Percentiles rank a stretch among this genome's conserved stretches.
Conservation (phyloP, 2,888 invertebrate species). For the Rhagophthalmus giganteus region DNA sequence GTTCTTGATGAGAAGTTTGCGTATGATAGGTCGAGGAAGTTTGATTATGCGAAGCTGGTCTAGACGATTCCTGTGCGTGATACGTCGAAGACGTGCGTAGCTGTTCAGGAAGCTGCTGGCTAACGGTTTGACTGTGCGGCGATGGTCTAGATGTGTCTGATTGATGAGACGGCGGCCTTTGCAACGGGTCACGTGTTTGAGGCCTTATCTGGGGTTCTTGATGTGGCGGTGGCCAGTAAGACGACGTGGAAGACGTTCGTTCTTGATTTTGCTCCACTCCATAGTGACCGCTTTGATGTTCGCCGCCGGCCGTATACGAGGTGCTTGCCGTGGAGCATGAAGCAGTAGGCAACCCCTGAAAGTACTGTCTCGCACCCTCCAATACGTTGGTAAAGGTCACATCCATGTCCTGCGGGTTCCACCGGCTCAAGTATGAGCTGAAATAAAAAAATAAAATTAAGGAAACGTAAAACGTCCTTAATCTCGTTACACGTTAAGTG, state of each 20-base stretch:
- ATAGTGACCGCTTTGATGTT: constrained; percentile 19
- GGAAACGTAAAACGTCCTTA: too few relatives aligned
- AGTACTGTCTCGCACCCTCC: constrained; percentile 83
- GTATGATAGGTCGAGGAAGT: constrained; percentile 26
- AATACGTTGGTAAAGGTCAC: constrained; percentile 77
- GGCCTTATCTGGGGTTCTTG: constrained; percentile 28
- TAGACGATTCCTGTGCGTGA: constrained; percentile 26
- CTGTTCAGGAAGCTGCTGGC: constrained; percentile 21
- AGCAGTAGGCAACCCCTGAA: constrained; percentile 73
- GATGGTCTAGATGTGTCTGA: constrained; percentile 29
- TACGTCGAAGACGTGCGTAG: constrained; percentile 22
- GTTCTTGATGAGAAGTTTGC: constrained; percentile 16
- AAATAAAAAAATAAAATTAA: constrained; percentile 11
- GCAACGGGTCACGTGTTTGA: constrained; percentile 24
- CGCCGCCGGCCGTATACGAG: constrained; percentile 32
- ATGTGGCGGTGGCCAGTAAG: constrained; percentile 31
- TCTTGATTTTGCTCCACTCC: constrained; percentile 24
- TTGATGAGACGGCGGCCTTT: constrained; percentile 23
- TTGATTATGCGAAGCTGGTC: constrained; percentile 27
- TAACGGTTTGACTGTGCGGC: constrained; percentile 28
- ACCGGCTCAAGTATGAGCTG: constrained; percentile 27
- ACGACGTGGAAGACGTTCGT: constrained; percentile 21
- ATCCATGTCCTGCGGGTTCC: constrained; percentile 68
- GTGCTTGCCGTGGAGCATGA: constrained; percentile 49
- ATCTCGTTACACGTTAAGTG: constrained; percentile 4